Conservation (phyloP, 2,113 vertebrate genomes). For the Oryzias curvinotus region DNA sequence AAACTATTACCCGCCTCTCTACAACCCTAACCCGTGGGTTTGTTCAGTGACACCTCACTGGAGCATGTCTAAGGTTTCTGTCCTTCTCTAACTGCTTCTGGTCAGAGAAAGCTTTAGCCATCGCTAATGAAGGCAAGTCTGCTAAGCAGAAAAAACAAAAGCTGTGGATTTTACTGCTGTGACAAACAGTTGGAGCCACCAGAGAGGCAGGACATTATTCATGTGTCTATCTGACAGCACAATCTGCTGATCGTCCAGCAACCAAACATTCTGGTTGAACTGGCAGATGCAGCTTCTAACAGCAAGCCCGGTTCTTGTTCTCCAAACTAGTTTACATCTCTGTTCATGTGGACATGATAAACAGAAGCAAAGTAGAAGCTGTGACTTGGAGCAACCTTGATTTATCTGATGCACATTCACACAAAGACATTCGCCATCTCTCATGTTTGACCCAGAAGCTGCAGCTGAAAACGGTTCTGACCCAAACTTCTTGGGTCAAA, state of each 20-base stretch:
- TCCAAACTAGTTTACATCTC: not conserved
- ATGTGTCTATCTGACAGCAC: slow-evolving; percentile 34
- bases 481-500: no score
- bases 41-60: not conserved
- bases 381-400: no score
- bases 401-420: no score
- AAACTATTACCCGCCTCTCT: slow-evolving; percentile 26
- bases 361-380: no score
- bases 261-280: slow-evolving; percentile 31
- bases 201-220: slow-evolving; percentile 21
- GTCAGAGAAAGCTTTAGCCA: no score
- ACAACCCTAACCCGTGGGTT: slow-evolving; percentile 5
- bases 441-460: no score
- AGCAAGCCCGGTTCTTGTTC: slow-evolving; percentile 2
- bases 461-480: no score
- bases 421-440: no score
- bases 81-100: no score
- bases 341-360: no score
- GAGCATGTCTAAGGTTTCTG: not conserved
- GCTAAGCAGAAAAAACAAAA: not conserved
- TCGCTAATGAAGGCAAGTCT: no score
- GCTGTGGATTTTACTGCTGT: not conserved
- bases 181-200: slow-evolving; percentile 1
- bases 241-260: slow-evolving; percentile 26
- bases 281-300: not conserved